Base-by-base conservation (phyloP, 2,113 vertebrate genomes). In the Gasterosteus aculeatus region DNA sequence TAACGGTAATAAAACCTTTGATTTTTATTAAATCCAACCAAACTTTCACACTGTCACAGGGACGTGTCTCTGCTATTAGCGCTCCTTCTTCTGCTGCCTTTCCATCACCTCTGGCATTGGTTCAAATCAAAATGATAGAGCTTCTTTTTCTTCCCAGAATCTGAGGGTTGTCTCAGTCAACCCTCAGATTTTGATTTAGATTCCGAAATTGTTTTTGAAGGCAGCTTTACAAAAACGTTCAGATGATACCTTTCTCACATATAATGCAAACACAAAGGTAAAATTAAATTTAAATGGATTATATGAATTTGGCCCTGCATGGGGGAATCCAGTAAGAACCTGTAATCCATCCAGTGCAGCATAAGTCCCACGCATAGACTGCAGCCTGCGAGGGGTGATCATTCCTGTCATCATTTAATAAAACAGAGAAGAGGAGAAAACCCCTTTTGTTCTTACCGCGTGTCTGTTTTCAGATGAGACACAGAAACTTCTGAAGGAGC, bases 401-500 rank as follows among this genome's bases (percentile, higher is more conserved):
- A 9, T 47, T 29, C 8, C 38, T 54, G 19, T n/a, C 56, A 31
- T 70, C n/a, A 8, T 38, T 46, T 46, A 2, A 53, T 39, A 29
- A 58, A 78, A 62, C 14, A 15, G 0, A 60, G 12, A 54, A 10
- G 29, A 22, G 29, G 18, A 15, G 0, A 29, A 29, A 38, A 66
- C 42, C 22, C 22, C 22, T 10, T 10, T 4, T 61, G 3, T 59
- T 51, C 12, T 47, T 53, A 6, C 12, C 64, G 8, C 71, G 15
- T 54, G 15, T 3, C 18, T 57, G 4, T 5, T 83, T 89, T 94
- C 90, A 99, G 98, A 97, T 93, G 96, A 97, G 83, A 98, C 97
- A 0, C 93, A 98, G 92, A 99, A 98, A 89, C 93, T 99, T 49
- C 88, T 99, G 80, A 99, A 98, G 91, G 97, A 99, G 80, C 92